Percentiles rank a stretch among this genome's conserved stretches.
phyloP scores from a whole-genome alignment of 2,113 vertebrate species.

The Bos indicus region DNA sequence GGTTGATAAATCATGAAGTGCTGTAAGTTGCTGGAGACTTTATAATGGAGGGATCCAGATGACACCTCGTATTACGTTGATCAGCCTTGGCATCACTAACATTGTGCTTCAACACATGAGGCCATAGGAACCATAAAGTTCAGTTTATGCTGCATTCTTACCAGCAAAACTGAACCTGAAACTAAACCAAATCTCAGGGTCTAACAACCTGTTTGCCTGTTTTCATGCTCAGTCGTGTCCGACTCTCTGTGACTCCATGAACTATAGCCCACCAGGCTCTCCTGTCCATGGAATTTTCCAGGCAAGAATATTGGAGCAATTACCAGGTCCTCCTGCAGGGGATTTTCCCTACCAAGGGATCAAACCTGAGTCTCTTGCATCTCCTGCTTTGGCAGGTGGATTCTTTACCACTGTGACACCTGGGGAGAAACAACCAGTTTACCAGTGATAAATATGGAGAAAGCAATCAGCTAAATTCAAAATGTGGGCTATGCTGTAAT shows the following conservation, averaged over 20 bases:
- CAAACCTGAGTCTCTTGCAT: not conserved
- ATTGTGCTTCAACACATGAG: not conserved
- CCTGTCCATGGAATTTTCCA: not conserved
- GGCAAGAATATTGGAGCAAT: not conserved
- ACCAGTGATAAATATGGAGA: not conserved
- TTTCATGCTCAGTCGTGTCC: rapidly evolving
- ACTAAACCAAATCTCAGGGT: not conserved
- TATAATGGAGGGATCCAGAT: not conserved
- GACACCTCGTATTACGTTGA: not conserved
- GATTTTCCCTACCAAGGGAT: not conserved
- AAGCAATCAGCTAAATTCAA: not conserved
- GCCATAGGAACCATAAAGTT: not conserved
- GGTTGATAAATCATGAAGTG: not conserved
- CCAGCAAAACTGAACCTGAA: not conserved
- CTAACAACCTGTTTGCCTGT: not conserved
- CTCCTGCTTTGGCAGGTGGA: not conserved
- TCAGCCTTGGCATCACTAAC: not conserved
- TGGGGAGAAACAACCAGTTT: not conserved
- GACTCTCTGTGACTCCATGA: not conserved
- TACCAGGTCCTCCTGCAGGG: not conserved
- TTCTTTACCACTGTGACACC: not conserved
- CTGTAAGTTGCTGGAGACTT: not conserved
- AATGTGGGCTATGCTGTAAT: not conserved
- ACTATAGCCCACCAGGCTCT: not conserved
- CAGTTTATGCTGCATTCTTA: not conserved